Evolutionary conservation across 2,888 invertebrate genomes (phyloP), one percentile per base, ranked within the genome.

Genomic region (Chydorus sphaericus): DNA sequence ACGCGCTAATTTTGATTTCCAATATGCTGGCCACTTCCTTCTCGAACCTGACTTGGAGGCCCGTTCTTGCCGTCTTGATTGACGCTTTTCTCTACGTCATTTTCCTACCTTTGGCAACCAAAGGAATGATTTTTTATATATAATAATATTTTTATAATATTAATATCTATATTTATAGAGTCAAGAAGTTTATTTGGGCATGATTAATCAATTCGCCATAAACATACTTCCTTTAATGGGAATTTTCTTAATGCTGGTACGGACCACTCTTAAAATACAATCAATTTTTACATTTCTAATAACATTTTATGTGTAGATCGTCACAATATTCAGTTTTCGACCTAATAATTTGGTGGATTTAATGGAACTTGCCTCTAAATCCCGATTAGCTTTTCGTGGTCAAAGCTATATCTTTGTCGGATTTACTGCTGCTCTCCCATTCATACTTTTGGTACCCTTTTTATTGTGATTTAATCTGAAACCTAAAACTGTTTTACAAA

Each of bases 11-110:
- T 49, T 48, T 55, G 28, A 23, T 48, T 14, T 48, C 26, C 38
- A 49, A 48, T 6, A 36, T 49, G 36, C 23, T 55, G 18, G 48
- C 55, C 5, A 49, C 55, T 23, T 55, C 49, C 6, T 55, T 48
- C 16, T 14, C 33, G 30, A 37, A 20, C 36, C 23, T 14, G 28
- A 23, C 49, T 7, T 55, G 55, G 48, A 30, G 55, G 36, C 55
- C 55, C 8, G 55, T 55, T 8, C 23, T 55, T n/a, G 23, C 31
- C 14, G 31, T 54, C 48, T 14, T 31, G 16, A 28, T 31, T 37
- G 18, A 30, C 23, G 54, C 54, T 48, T 30, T 54, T 29, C 23
- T 48, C 26, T 54, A 36, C 37, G 30, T 54, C 31, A 31, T 37
- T n/a, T 23, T 18, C 18, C 18, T 48, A 39, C 44, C 54, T 38